Percentiles rank a stretch among this genome's conserved stretches.
phyloP scores from a whole-genome alignment of 1,140 invertebrate genomes.

The Drosophila neocordata region DNA sequence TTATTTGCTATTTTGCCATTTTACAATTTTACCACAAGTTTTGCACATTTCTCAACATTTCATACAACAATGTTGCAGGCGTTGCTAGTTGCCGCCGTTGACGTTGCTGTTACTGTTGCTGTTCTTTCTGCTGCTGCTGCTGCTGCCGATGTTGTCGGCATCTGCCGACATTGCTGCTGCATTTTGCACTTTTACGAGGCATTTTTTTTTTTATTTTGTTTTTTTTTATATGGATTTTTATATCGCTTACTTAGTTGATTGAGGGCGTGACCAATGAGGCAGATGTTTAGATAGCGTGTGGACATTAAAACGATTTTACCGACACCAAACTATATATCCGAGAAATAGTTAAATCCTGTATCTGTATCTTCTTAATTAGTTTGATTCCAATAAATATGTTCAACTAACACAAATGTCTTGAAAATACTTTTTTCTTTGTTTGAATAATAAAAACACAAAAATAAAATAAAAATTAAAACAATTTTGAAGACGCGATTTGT shows the following conservation, averaged over 20 bases:
- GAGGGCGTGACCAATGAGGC: constrained; percentile 60
- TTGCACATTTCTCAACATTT: constrained; percentile 34
- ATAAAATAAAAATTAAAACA: too few species aligned
- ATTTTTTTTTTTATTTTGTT: constrained; percentile 20
- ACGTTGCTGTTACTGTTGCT: neutral
- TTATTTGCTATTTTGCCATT: constrained; percentile 71
- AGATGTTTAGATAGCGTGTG: constrained; percentile 60
- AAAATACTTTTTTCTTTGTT: too few species aligned
- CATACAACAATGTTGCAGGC: constrained; percentile 67
- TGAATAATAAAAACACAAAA: too few species aligned
- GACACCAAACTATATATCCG: too few species aligned
- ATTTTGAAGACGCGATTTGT: too few species aligned
- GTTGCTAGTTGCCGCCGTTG: constrained; percentile 20
- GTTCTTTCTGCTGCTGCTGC: neutral
- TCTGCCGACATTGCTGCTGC: constrained; percentile 17
- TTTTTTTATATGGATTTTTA: constrained; percentile 20
- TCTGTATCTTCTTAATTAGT: neutral
- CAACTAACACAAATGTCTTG: too few species aligned
- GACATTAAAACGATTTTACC: neutral
- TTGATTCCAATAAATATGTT: neutral
- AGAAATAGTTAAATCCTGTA: neutral
- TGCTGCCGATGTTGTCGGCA: constrained; percentile 18
- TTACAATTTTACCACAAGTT: constrained; percentile 58
- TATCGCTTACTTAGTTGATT: constrained; percentile 76
- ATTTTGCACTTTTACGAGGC: constrained; percentile 73